Percentiles rank a stretch among this genome's conserved stretches.
Conservation (phyloP, 2,113 vertebrate species). For the Aspiorhynchus laticeps region DNA sequence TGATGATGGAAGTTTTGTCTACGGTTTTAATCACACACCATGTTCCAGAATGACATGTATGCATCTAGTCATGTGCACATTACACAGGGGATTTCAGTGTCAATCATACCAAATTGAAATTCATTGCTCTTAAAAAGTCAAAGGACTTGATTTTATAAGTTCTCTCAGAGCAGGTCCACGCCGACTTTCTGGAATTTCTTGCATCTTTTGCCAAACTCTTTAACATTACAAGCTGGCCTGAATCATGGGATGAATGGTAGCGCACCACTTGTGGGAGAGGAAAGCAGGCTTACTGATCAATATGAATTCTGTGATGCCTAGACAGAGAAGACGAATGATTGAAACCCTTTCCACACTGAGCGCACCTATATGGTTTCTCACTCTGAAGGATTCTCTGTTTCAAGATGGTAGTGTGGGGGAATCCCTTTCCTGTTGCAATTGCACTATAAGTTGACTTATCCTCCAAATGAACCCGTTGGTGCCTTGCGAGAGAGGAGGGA, state of each 20-base stretch:
- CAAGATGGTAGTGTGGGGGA: conserved; percentile 74
- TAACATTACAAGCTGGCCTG: conserved; percentile 52
- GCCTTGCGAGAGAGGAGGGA: conserved; percentile 75
- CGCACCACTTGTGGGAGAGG: conserved; percentile 42
- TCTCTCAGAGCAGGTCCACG: conserved; percentile 53
- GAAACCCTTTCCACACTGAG: conserved; percentile 82
- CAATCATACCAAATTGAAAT: conserved; percentile 46
- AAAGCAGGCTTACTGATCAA: conserved; percentile 66
- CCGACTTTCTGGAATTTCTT: conserved; percentile 20
- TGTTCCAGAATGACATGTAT: conserved; percentile 35
- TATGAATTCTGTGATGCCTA: conserved; percentile 78
- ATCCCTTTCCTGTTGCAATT: conserved; percentile 71
- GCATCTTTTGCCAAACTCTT: conserved; percentile 11
- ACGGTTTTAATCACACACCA: conserved; percentile 51
- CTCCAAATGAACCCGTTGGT: conserved; percentile 79
- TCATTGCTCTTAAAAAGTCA: conserved; percentile 43
- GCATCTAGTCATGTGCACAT: conserved; percentile 46
- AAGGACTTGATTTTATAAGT: conserved; percentile 25
- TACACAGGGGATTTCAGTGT: conserved; percentile 38
- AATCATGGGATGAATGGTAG: conserved; percentile 51
- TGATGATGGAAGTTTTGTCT: conserved; percentile 46
- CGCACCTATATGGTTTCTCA: conserved; percentile 79
- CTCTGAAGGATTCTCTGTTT: conserved; percentile 72
- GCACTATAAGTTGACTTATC: conserved; percentile 73
- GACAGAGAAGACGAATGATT: conserved; percentile 81